Base-by-base conservation (phyloP, 2,797 vertebrate genomes). In the Thaleichthys pacificus region DNA sequence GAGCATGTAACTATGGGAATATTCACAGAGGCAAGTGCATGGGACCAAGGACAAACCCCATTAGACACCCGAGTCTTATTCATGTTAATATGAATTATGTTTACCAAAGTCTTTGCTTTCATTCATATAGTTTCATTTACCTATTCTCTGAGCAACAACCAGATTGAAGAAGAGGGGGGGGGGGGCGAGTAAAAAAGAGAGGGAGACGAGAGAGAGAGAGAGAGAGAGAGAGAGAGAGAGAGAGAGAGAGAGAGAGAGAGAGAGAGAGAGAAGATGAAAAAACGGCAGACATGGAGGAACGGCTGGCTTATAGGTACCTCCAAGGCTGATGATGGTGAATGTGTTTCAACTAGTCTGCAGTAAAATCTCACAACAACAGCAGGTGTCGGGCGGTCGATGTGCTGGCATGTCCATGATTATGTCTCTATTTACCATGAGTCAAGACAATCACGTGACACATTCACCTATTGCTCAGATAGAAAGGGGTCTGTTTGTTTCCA, bases 291-390 rank as follows among this genome's bases (percentile, higher is more conserved):
- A 26, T 24, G 22, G 19, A 21, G 57, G 32, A 35, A 35, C 7
- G 5, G 38, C n/a, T 26, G 58, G 28, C 3, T 9, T 22, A 7
- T 4, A 26, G 58, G 22, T 61, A 61, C 58, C 58, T 26, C 22
- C 35, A 11, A n/a, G 51, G 32, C 32, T 38, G 35, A 1, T 60
- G 63, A 65, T 38, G 35, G 19, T 60, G 63, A 65, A 65, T 35
- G n/a, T 21, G 63, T 24, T n/a, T 65, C 32, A 35, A 65, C 63
- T 47, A 5, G 63, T 47, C 24, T 61, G 21, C 22, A 61, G 58
- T 26, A 65, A n/a, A n/a, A 64, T 21, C 35, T 2, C 63, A 65
- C 35, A 42, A 38, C 19, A 65, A 65, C 63, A 65, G 51, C 65
- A 67, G 47, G 22, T 67, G 65, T 28, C 7, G 7, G 42, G 6